Evolutionary conservation across 2,113 vertebrate species (phyloP).

Genomic region (Aegithalos caudatus): DNA sequence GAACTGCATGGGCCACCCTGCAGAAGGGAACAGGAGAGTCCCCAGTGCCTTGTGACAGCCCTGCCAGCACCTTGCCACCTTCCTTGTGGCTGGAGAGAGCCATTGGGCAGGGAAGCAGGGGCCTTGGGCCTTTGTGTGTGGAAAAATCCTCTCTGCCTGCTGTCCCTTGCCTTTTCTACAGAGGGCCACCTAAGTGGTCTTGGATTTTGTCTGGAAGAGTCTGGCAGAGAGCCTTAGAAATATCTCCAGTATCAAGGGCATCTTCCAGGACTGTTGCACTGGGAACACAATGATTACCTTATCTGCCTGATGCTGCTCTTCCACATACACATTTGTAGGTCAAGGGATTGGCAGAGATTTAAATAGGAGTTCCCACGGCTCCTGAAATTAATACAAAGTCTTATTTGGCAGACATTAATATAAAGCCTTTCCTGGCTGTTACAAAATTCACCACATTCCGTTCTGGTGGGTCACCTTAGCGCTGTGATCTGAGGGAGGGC

Average conservation of each 20-base stretch:
- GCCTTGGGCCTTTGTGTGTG: background rate
- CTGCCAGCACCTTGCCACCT: background rate
- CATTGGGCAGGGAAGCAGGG: background rate
- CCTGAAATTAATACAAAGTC: constrained; percentile 5
- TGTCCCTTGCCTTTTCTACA: background rate
- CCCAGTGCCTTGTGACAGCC: accelerated
- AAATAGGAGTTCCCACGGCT: constrained; percentile 26
- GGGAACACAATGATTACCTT: background rate
- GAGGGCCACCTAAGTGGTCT: background rate
- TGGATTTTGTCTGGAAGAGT: background rate
- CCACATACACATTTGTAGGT: background rate
- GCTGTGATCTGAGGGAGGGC: background rate
- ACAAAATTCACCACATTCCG: background rate
- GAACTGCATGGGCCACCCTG: background rate
- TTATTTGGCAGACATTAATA: background rate
- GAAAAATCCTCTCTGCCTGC: background rate
- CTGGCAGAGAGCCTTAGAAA: background rate
- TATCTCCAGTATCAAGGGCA: background rate
- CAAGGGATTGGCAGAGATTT: background rate
- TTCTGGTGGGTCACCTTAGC: background rate
- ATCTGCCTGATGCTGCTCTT: background rate
- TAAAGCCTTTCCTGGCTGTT: background rate
- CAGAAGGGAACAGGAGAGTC: background rate
- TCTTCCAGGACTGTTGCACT: background rate
- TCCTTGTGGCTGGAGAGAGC: background rate